Conservation (phyloP, 2,888 invertebrate genomes). For the Panopea generosa region DNA sequence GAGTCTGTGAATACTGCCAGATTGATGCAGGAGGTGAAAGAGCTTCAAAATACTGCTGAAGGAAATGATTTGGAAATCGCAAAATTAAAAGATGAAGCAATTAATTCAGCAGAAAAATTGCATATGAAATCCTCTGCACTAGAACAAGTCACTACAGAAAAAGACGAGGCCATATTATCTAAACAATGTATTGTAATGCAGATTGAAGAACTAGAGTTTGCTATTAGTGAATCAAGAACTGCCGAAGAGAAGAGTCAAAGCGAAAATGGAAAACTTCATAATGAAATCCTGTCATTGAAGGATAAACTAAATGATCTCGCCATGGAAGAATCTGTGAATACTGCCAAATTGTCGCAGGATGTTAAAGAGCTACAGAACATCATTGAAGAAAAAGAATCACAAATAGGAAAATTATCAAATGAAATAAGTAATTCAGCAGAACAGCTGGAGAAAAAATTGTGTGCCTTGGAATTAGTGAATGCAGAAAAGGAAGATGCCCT, state of each 20-base stretch:
- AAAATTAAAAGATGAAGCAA: slow-evolving; percentile 18
- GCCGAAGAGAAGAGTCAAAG: not conserved
- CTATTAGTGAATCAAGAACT: slow-evolving; percentile 2
- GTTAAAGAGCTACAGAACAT: slow-evolving; percentile 42
- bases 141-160: slow-evolving; percentile 12
- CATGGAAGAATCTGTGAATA: slow-evolving; percentile 27
- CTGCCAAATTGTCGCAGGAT: slow-evolving; percentile 28
- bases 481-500: slow-evolving; percentile 17
- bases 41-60: slow-evolving; percentile 32
- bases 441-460: too few species aligned
- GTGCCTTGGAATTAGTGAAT: too few species aligned
- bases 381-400: slow-evolving; percentile 3
- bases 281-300: slow-evolving; percentile 37
- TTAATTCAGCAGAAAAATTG: slow-evolving; percentile 12
- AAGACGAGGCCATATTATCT: slow-evolving; percentile 13
- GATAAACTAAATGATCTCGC: slow-evolving; percentile 36
- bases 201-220: not conserved
- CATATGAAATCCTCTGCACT: not conserved
- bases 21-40: slow-evolving; percentile 28
- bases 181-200: slow-evolving; percentile 6
- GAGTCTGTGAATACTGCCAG: slow-evolving; percentile 44
- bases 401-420: not conserved
- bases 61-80: slow-evolving; percentile 28
- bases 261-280: not conserved
- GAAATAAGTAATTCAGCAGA: not conserved